Conservation (phyloP, 2,113 vertebrate species). For the Pseudolaguvia tuberculata region DNA sequence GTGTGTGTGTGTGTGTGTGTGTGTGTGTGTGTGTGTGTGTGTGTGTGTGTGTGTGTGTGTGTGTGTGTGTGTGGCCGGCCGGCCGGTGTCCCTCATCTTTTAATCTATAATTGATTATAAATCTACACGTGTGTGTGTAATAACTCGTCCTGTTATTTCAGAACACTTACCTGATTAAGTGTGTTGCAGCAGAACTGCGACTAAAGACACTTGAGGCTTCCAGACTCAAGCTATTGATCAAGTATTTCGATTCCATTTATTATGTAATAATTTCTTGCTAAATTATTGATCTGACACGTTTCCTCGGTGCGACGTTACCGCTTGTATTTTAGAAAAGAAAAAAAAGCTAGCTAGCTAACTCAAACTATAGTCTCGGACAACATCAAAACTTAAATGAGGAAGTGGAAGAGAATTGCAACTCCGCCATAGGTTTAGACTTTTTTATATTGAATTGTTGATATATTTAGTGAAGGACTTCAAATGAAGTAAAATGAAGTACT, state of each 20-base stretch:
- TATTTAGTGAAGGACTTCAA: too few species aligned
- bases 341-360: too few species aligned
- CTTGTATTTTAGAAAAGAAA: too few species aligned
- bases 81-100: constrained; percentile 49
- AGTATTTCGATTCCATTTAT: neutral
- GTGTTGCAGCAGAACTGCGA: neutral
- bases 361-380: too few species aligned
- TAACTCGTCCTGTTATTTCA: neutral
- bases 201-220: neutral
- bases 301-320: neutral
- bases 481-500: too few species aligned
- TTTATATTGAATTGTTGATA: too few species aligned
- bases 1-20: too few species aligned
- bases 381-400: too few species aligned
- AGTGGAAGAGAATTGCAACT: too few species aligned
- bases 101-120: constrained; percentile 55
- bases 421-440: too few species aligned
- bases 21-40: neutral
- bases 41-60: neutral
- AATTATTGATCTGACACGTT: neutral
- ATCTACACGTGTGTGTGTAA: constrained; percentile 38
- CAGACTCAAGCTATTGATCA: neutral
- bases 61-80: neutral
- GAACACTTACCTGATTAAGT: neutral
- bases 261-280: too few species aligned